Base-by-base conservation (phyloP, 2,888 invertebrate genomes). In the Poecilobothrus nobilitatus region DNA sequence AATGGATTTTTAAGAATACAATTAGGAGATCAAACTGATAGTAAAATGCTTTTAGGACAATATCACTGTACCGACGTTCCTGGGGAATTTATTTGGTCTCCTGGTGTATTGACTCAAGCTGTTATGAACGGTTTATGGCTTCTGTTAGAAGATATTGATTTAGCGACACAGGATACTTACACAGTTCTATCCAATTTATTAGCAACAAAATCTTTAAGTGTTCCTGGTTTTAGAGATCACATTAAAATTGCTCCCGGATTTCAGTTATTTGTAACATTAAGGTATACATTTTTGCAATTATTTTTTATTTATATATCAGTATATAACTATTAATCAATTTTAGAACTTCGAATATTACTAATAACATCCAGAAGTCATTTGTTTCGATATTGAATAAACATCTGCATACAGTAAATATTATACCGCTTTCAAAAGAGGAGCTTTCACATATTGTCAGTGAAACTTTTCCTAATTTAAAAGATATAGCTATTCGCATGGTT, bases 31-130 rank as follows among this genome's bases (percentile, higher is more conserved):
- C 95, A 99, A 82, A 95, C 95, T 2, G 98, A 99, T 79, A 92
- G 95, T 68, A 93, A 97, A 82, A 94, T 95, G 86, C 82, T 99
- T 68, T 83, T 99, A 10, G 99, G 99, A 0, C 82, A 82, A 72
- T 82, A 82, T 73, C 78, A 92, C 73, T 98, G 97, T 78, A 97
- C 98, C 0, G 97, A 97, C 78, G 87, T 97, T 66, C 97, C 97
- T 0, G 99, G 99, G 18, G 95, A 99, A 82, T 99, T 99, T 84
- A 83, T 95, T 22, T 99, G 98, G 98, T 88, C 92, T 74, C 91
- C 97, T 2, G 97, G 97, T n/a, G 91, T 95, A 67, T 82, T 98
- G 68, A 95, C 96, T 5, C 92, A 87, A 81, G 94, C 94, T 67
- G 92, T 94, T 7, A 84, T 88, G 76, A 86, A 89, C 76, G 95